These are phyloP conservation scores for Hecatera dysodea DNA, from an alignment of 2,888 invertebrate species.

Conservation along the genomic window DNA sequence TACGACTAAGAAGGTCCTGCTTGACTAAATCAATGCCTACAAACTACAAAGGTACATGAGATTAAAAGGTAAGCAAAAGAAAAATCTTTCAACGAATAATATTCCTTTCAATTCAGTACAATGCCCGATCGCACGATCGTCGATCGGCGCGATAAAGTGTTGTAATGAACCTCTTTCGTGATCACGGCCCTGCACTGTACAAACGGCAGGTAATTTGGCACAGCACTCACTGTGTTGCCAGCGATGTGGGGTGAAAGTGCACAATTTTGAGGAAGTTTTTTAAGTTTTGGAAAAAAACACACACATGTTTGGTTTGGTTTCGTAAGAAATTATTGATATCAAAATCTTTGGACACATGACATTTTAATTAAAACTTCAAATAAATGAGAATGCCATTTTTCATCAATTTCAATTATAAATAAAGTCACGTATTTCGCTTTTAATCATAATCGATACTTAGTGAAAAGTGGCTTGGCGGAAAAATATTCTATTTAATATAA, in stretches of 20 bases:
- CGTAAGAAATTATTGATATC: too few relatives aligned
- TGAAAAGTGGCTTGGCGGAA: neutral
- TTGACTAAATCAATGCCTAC: too few relatives aligned
- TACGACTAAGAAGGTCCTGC: too few relatives aligned
- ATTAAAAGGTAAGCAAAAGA: neutral
- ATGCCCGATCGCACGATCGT: constrained; percentile 22
- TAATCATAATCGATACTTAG: neutral
- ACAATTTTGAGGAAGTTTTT: neutral
- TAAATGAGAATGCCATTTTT: too few relatives aligned
- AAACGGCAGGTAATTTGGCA: constrained; percentile 59
- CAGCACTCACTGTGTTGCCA: constrained; percentile 54
- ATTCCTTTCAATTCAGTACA: constrained; percentile 1
- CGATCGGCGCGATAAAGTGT: constrained; percentile 50
- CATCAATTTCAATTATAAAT: too few relatives aligned
- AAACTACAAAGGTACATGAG: too few relatives aligned
- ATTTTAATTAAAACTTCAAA: too few relatives aligned
- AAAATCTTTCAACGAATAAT: constrained; percentile 1
- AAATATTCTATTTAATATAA: neutral
- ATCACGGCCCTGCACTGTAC: constrained; percentile 44
- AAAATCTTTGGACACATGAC: too few relatives aligned
- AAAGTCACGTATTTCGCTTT: too few relatives aligned
- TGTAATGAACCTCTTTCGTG: constrained; percentile 68
- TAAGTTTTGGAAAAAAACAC: too few relatives aligned
- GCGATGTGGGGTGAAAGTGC: constrained; percentile 13
- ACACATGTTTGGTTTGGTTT: too few relatives aligned